phyloP scores from a whole-genome alignment of 1,140 invertebrate genomes.

The Metaphire vulgaris region DNA sequence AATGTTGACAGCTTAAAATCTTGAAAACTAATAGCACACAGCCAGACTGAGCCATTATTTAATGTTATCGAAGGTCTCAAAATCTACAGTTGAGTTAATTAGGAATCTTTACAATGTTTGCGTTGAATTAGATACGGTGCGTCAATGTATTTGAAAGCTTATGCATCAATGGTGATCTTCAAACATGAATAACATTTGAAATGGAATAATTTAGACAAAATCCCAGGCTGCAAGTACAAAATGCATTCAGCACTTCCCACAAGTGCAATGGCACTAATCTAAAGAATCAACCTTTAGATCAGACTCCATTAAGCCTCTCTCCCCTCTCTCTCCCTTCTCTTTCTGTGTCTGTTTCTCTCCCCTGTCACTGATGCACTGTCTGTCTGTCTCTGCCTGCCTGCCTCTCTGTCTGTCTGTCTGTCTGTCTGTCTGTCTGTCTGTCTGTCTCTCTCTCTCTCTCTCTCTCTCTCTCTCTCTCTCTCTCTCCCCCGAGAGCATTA shows the following conservation, averaged over 20 bases:
- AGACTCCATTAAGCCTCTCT: neutral
- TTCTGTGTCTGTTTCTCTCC: neutral
- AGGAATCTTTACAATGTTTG: no score
- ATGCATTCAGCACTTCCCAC: neutral
- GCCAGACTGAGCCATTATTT: no score
- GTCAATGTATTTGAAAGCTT: no score
- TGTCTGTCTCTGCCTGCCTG: neutral
- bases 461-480: slow-evolving; percentile 20
- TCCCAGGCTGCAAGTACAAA: neutral
- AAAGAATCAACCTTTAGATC: neutral
- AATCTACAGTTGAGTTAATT: no score
- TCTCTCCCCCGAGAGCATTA: no score
- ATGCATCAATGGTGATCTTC: no score
- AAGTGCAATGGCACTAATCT: neutral
- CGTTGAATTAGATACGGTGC: no score
- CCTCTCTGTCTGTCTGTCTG: slow-evolving; percentile 17
- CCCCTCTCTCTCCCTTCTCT: neutral
- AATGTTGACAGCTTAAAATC: no score
- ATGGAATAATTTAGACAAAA: neutral
- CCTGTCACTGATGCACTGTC: neutral
- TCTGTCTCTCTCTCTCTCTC: slow-evolving; percentile 23
- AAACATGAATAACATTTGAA: no score
- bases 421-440: slow-evolving; percentile 21
- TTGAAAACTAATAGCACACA: no score
- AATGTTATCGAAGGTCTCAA: no score